phyloP scores from a whole-genome alignment of 2,797 vertebrate genomes.

The Orientallactaga sibirica region DNA sequence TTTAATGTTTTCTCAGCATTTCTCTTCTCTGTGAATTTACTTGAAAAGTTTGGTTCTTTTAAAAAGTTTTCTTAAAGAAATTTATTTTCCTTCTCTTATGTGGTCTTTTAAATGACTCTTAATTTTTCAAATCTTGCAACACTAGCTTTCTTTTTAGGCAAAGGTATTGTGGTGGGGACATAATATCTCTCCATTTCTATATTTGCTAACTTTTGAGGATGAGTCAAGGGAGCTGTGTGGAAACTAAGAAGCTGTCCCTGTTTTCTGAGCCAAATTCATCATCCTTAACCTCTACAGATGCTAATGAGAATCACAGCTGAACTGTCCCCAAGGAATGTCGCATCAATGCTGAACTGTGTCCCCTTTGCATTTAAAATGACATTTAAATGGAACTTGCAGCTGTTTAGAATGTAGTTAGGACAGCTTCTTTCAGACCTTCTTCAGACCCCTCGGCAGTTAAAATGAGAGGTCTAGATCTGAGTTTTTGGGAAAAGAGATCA shows the following conservation, averaged over 20 bases:
- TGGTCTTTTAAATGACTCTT: background rate
- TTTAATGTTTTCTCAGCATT: slow-evolving; percentile 55
- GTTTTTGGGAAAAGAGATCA: background rate
- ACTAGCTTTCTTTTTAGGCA: background rate
- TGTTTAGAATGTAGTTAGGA: slow-evolving; percentile 23
- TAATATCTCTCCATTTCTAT: background rate
- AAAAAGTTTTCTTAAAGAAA: slow-evolving; percentile 35
- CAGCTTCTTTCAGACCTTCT: background rate
- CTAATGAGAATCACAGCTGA: slow-evolving; percentile 34
- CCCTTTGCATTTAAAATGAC: slow-evolving; percentile 39
- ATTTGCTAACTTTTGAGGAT: background rate
- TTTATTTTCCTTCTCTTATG: background rate
- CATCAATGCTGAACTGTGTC: background rate
- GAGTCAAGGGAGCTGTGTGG: background rate
- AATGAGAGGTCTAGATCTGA: background rate
- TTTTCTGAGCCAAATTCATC: slow-evolving; percentile 26
- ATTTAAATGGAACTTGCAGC: slow-evolving; percentile 45
- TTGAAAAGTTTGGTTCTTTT: slow-evolving; percentile 1
- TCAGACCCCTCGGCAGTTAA: background rate
- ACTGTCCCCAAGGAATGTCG: background rate
- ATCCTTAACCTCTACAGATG: background rate
- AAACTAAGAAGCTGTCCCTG: background rate
- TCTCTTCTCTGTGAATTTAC: background rate
- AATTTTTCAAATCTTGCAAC: background rate
- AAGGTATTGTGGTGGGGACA: background rate